These are phyloP conservation scores for Channa maculata DNA, from an alignment of 2,113 vertebrate genomes.

Conservation along the genomic window DNA sequence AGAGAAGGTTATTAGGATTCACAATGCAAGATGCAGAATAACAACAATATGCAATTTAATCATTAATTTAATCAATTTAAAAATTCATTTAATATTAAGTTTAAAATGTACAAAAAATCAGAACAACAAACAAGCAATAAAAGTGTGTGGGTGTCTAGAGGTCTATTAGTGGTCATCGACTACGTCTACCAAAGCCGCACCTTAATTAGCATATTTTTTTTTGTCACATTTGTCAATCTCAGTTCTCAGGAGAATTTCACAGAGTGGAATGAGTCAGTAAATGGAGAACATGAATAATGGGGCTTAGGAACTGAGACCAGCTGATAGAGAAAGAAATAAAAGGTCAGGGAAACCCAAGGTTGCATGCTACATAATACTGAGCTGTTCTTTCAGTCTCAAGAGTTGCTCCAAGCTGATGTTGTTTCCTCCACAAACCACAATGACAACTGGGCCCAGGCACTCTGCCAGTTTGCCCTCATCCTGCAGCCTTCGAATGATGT, in stretches of 20 bases:
- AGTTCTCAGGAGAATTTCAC: conserved; percentile 19
- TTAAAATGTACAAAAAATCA: too few species aligned
- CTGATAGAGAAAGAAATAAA: conserved; percentile 25
- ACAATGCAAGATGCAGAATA: too few species aligned
- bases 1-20: too few species aligned
- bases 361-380: conserved; percentile 69
- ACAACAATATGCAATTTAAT: too few species aligned
- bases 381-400: conserved; percentile 81
- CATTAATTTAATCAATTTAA: too few species aligned
- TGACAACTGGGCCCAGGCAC: conserved; percentile 80
- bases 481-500: conserved; percentile 84
- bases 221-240: not conserved
- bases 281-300: conserved; percentile 14
- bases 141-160: conserved; percentile 3
- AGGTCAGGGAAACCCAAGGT: not conserved
- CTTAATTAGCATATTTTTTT: not conserved
- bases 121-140: too few species aligned
- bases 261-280: conserved; percentile 64
- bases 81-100: too few species aligned
- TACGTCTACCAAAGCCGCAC: conserved; percentile 15
- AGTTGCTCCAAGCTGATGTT: conserved; percentile 84
- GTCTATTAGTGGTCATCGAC: not conserved
- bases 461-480: conserved; percentile 77
- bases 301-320: conserved; percentile 8
- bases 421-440: conserved; percentile 92